Conservation (phyloP, 2,797 vertebrate species). For the Acomys russatus region DNA sequence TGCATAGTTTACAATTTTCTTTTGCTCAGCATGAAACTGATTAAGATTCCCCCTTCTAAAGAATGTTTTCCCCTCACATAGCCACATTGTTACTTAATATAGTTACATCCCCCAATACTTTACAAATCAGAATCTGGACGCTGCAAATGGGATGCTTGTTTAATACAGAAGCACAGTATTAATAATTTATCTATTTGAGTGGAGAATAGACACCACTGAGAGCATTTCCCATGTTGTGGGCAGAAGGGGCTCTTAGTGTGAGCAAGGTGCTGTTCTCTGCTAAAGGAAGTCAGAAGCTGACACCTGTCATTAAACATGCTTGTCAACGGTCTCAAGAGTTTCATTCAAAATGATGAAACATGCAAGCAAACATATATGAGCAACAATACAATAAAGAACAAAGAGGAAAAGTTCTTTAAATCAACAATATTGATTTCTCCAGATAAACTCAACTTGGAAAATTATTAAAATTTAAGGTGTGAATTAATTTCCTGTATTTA, state of each 20-base stretch:
- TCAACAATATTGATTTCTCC: neutral
- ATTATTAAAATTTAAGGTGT: conserved; percentile 17
- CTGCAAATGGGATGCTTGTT: conserved; percentile 78
- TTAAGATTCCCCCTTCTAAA: conserved; percentile 87
- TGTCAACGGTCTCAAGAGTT: neutral
- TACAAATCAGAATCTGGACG: conserved; percentile 86
- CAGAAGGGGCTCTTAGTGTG: conserved; percentile 39
- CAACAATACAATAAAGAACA: neutral
- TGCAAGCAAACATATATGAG: neutral
- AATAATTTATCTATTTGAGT: conserved; percentile 83
- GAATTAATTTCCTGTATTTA: conserved; percentile 38
- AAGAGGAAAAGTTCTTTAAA: conserved; percentile 25
- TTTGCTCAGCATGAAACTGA: conserved; percentile 91
- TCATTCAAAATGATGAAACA: conserved; percentile 10
- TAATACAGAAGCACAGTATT: conserved; percentile 80
- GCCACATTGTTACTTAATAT: conserved; percentile 87
- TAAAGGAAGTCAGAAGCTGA: conserved; percentile 24
- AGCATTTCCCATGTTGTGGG: conserved; percentile 74
- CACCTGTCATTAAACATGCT: neutral
- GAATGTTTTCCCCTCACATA: conserved; percentile 86
- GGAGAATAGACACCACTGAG: conserved; percentile 81
- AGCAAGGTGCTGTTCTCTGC: neutral
- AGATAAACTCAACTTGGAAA: neutral
- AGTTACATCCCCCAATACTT: conserved; percentile 86
- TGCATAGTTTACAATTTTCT: conserved; percentile 91